These are phyloP conservation scores for Pollimyrus isidori DNA, from an alignment of 2,113 vertebrate species.

Conservation along the genomic window DNA sequence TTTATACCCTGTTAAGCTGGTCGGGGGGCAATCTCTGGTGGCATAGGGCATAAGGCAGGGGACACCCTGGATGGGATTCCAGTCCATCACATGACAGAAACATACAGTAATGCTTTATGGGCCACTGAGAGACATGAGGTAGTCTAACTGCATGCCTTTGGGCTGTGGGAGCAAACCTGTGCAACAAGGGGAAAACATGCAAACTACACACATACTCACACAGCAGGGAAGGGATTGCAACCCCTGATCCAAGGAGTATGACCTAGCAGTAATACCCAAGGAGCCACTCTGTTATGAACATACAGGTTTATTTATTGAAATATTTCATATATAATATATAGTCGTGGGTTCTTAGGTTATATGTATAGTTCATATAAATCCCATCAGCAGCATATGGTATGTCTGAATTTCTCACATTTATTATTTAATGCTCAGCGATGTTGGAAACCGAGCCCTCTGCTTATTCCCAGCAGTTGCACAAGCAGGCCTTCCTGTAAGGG, in stretches of 20 bases:
- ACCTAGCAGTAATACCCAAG: neutral
- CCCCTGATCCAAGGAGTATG: neutral
- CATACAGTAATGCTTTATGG: neutral
- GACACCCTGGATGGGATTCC: neutral
- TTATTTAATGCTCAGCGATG: neutral
- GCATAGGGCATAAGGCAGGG: neutral
- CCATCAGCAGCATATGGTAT: neutral
- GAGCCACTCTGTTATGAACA: neutral
- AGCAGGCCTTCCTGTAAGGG: conserved; percentile 20
- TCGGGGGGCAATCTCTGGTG: neutral
- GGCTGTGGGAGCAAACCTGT: neutral
- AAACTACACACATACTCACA: neutral
- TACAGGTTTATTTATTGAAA: neutral
- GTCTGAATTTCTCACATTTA: neutral
- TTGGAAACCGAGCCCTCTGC: neutral
- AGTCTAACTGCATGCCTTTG: neutral
- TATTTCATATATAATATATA: neutral
- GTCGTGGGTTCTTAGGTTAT: neutral
- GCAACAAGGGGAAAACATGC: neutral
- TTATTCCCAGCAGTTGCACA: neutral
- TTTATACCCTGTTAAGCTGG: neutral
- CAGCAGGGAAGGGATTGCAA: neutral
- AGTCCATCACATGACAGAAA: neutral
- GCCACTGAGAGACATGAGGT: neutral
- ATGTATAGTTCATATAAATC: neutral